Conservation (phyloP, 2,113 vertebrate genomes). For the Nannospalax galili region DNA sequence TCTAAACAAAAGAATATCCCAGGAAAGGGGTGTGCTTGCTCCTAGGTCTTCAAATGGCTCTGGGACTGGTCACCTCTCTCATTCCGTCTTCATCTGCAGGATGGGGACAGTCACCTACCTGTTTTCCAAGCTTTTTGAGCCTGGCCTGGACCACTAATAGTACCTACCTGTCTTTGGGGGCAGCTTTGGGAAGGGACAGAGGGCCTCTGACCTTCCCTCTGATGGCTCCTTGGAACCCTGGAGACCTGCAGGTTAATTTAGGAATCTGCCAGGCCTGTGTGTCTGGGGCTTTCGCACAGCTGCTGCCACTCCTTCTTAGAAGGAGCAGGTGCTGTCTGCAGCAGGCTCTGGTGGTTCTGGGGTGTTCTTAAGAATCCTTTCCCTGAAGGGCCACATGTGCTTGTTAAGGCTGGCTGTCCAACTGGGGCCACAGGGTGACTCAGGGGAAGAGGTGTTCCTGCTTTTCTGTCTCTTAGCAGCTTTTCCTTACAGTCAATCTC, state of each 20-base stretch:
- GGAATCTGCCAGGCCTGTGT: no score
- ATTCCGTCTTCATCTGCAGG: not conserved
- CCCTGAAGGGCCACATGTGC: not conserved
- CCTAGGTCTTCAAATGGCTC: not conserved
- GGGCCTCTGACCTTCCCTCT: not conserved
- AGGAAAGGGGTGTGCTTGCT: not conserved
- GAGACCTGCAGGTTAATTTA: not conserved
- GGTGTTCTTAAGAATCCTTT: slow-evolving; percentile 56
- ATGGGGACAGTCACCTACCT: not conserved
- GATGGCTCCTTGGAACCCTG: not conserved
- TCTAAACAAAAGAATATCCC: not conserved
- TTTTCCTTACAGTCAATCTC: not conserved
- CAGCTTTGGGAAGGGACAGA: not conserved
- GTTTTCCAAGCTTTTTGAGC: not conserved
- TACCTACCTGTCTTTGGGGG: not conserved
- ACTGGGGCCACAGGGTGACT: not conserved
- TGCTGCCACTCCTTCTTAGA: not conserved
- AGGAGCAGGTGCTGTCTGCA: not conserved
- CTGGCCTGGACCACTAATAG: not conserved
- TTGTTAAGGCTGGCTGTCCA: not conserved
- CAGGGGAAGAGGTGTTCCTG: not conserved
- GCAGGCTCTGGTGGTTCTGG: not conserved
- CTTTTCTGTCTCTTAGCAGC: not conserved
- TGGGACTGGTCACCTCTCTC: not conserved
- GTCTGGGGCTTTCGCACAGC: not conserved